phyloP scores from a whole-genome alignment of 2,888 invertebrate genomes.

The Metellina segmentata region DNA sequence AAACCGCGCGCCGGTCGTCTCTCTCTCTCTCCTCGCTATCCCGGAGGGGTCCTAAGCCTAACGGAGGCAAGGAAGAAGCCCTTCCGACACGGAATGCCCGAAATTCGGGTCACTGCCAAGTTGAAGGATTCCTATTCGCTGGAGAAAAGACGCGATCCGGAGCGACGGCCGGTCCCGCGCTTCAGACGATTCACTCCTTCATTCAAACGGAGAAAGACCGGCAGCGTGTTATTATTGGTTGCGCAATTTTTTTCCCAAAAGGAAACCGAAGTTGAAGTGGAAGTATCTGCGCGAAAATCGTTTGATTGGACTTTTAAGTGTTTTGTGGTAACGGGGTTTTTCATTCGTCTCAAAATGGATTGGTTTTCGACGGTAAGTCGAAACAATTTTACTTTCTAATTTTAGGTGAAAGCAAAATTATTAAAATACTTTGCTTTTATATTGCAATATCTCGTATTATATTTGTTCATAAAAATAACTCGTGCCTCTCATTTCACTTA shows the following conservation, averaged over 20 bases:
- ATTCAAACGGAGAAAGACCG: neutral
- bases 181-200: conserved; percentile 26
- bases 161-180: neutral
- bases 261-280: conserved; percentile 11
- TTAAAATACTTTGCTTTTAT: neutral
- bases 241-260: neutral
- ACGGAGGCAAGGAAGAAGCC: conserved; percentile 7
- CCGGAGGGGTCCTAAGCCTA: conserved; percentile 15
- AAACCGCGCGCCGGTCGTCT: conserved; percentile 38
- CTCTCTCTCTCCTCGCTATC: neutral
- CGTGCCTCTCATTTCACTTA: too few relatives aligned
- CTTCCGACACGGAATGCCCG: conserved; percentile 62
- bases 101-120: conserved; percentile 68
- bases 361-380: conserved; percentile 44
- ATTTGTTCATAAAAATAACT: too few relatives aligned
- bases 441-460: neutral
- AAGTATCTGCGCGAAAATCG: neutral
- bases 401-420: neutral
- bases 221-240: conserved; percentile 16
- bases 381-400: too few relatives aligned
- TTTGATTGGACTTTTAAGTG: neutral
- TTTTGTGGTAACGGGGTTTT: neutral
- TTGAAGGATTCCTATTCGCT: conserved; percentile 58
- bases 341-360: conserved; percentile 20
- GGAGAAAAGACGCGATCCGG: conserved; percentile 6